Base-by-base conservation (phyloP, 2,888 invertebrate species). In the Andrena chrysosceles region DNA sequence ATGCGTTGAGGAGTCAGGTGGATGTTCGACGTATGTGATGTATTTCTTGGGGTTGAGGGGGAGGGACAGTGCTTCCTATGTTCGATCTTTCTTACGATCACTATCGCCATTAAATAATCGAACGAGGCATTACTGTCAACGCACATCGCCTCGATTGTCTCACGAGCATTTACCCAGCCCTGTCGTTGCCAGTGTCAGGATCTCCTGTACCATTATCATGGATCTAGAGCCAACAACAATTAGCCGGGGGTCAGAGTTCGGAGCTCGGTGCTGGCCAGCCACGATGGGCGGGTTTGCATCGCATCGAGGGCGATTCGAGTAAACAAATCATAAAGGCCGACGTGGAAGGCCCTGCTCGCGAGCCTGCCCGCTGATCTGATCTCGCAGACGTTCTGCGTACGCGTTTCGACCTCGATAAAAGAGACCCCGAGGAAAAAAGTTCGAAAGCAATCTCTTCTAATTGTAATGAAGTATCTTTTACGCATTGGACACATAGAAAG, bases 181-280 rank as follows among this genome's bases (percentile, higher is more conserved):
- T 79, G 78, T 72, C 86, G 76, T 49, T 52, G 72, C 10, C 42
- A 33, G 35, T 56, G 56, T 48, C 71, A 52, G 77, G 54, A 76
- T 86, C 85, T 81, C 72, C 79, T 54, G 85, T 26, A 54, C n/a
- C 52, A 20, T 23, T 93, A 93, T 93, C 93, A 83, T n/a, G 60
- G 90, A 93, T 93, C 93, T 93, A 93, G 93, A 93, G 92, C 92
- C 93, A 93, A 93, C 93, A 93, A 93, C 92, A 93, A 93, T 93
- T 93, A 93, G 93, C 93, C 89, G 85, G 85, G 90, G 93, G 93
- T 93, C 93, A 93, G 90, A 92, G 93, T 93, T 93, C 93, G 92
- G 88, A 89, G 88, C 85, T 86, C 89, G 86, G 74, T 66, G 76
- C 77, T 72, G 76, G 71, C 68, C 85, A 70, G 83, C 74, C 78